These are phyloP conservation scores for Spea multiplicata DNA, from an alignment of 2,113 vertebrate species.

Conservation along the genomic window DNA sequence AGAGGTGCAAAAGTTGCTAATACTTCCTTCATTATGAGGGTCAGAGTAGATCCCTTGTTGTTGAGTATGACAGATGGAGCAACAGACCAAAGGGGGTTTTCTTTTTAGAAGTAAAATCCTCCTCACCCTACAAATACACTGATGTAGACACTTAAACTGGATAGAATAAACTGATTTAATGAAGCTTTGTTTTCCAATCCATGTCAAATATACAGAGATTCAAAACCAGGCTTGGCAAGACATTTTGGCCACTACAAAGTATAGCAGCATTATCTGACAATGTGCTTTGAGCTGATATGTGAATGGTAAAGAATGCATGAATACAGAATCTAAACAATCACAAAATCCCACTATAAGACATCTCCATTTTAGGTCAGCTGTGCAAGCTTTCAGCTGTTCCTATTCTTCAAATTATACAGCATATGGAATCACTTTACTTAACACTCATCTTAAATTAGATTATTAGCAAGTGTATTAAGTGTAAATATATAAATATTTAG, in stretches of 20 bases:
- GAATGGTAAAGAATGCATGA: slow-evolving; percentile 9
- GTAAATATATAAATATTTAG: too few relatives aligned
- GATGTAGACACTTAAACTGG: slow-evolving; percentile 10
- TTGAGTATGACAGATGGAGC: slow-evolving; percentile 12
- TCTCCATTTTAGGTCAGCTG: neutral
- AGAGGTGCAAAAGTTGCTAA: neutral
- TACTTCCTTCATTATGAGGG: slow-evolving; percentile 6
- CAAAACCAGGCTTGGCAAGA: slow-evolving; percentile 17
- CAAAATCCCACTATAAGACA: neutral
- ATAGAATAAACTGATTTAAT: slow-evolving; percentile 13
- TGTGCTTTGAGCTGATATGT: slow-evolving; percentile 38
- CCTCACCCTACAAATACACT: slow-evolving; percentile 6
- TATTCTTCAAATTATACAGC: too few relatives aligned
- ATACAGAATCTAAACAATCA: slow-evolving; percentile 6
- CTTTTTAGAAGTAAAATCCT: slow-evolving; percentile 3
- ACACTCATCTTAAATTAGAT: too few relatives aligned
- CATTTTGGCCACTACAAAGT: slow-evolving; percentile 13
- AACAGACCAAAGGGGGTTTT: slow-evolving; percentile 15
- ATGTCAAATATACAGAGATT: slow-evolving; percentile 13
- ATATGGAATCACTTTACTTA: too few relatives aligned
- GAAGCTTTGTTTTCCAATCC: slow-evolving; percentile 12
- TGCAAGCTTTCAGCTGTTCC: too few relatives aligned
- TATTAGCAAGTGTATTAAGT: too few relatives aligned
- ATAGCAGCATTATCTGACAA: slow-evolving; percentile 42
- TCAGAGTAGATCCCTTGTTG: slow-evolving; percentile 4